These are phyloP conservation scores for Rhabdornis inornatus DNA, from an alignment of 2,113 vertebrate species.

Conservation along the genomic window DNA sequence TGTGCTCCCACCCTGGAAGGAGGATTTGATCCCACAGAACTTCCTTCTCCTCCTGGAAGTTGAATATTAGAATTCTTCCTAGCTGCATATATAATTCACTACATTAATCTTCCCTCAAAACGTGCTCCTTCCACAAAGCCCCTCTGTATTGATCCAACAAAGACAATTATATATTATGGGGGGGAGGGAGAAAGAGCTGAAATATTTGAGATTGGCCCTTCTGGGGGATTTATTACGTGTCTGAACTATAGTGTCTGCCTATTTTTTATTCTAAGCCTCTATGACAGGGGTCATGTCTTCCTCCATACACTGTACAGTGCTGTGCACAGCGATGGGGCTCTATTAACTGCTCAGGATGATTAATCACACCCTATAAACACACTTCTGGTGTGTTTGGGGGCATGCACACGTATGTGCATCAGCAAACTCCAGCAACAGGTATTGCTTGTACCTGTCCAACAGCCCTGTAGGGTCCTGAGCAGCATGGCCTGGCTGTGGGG, in stretches of 20 bases:
- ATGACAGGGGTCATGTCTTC: conserved; percentile 66
- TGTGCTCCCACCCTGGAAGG: neutral
- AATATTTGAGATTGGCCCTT: conserved; percentile 61
- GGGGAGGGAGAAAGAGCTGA: conserved; percentile 23
- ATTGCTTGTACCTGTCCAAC: accelerated
- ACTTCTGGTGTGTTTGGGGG: neutral
- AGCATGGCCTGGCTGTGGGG: neutral
- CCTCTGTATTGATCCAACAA: conserved; percentile 67
- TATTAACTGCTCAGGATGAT: conserved; percentile 5
- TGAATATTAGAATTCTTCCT: conserved; percentile 39
- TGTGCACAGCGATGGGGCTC: conserved; percentile 4
- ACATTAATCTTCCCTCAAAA: conserved; percentile 56
- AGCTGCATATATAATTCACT: neutral
- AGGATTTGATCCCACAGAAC: neutral
- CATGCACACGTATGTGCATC: neutral
- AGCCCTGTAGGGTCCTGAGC: accelerated
- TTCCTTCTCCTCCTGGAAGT: conserved; percentile 19
- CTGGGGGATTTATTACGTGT: conserved; percentile 39
- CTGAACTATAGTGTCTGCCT: conserved; percentile 61
- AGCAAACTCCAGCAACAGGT: neutral
- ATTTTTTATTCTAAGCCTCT: conserved; percentile 64
- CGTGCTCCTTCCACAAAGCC: conserved; percentile 51
- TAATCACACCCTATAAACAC: neutral
- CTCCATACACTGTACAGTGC: neutral
- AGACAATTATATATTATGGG: conserved; percentile 47